These are phyloP conservation scores for Mixornis gularis DNA, from an alignment of 2,113 vertebrate genomes.

Conservation along the genomic window DNA sequence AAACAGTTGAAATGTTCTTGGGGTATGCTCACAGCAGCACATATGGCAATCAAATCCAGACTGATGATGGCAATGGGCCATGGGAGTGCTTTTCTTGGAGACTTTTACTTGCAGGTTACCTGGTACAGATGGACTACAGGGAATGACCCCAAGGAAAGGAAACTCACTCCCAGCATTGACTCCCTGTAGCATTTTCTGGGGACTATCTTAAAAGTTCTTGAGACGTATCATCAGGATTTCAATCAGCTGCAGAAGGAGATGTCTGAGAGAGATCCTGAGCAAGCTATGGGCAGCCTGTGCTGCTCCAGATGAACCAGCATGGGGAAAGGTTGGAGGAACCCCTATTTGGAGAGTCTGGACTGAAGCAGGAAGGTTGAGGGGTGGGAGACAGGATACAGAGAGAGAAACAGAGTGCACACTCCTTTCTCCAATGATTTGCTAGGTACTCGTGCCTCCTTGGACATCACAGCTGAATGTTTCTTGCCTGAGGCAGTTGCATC, in stretches of 20 bases:
- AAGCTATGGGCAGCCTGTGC: not conserved
- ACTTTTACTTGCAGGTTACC: not conserved
- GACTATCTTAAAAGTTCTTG: not conserved
- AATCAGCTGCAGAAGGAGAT: not conserved
- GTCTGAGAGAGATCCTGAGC: not conserved
- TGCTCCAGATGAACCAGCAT: not conserved
- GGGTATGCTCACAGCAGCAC: not conserved
- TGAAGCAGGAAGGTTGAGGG: not conserved
- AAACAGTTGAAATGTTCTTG: not conserved
- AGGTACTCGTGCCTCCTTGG: not conserved
- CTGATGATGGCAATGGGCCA: not conserved
- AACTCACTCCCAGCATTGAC: not conserved
- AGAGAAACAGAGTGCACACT: not conserved
- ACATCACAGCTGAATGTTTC: not conserved
- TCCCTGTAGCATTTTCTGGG: not conserved
- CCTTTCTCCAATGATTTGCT: not conserved
- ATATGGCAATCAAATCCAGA: fast-evolving
- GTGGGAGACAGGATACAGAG: not conserved
- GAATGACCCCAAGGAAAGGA: not conserved
- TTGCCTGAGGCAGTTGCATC: not conserved
- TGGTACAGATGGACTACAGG: not conserved
- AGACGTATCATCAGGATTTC: not conserved
- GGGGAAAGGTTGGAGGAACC: not conserved
- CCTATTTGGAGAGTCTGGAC: not conserved
- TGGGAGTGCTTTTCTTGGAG: not conserved